phyloP scores from a whole-genome alignment of 1,140 invertebrate species.

The Chrysoperla carnea region DNA sequence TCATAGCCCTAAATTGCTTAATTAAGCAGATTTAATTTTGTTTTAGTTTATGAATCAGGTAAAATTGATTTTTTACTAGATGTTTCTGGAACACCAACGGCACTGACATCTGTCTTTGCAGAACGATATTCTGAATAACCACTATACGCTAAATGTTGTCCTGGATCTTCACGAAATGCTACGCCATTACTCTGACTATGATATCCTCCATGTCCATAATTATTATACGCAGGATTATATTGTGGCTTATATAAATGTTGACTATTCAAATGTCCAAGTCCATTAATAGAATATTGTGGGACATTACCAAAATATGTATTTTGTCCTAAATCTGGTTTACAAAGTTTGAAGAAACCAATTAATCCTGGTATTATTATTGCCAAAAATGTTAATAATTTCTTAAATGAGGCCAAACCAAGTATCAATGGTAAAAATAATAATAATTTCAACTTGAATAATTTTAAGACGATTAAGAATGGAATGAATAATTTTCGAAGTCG shows the following conservation, averaged over 20 bases:
- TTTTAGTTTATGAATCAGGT: constrained; percentile 15
- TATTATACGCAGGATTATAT: constrained; percentile 4
- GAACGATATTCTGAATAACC: constrained; percentile 37
- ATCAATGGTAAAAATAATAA: constrained; percentile 64
- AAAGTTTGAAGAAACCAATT: constrained; percentile 66
- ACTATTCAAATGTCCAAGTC: constrained; percentile 30
- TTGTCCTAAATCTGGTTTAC: constrained; percentile 32
- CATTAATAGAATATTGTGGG: constrained; percentile 41
- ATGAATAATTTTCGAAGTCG: constrained; percentile 67
- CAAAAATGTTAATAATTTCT: constrained; percentile 61
- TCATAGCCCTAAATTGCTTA: no score
- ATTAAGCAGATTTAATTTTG: no score
- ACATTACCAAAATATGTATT: constrained; percentile 26
- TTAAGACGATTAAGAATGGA: constrained; percentile 58
- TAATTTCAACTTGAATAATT: constrained; percentile 68
- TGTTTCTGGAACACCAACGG: constrained; percentile 8
- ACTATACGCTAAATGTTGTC: constrained; percentile 42
- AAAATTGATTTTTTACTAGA: constrained; percentile 19
- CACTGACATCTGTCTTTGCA: constrained; percentile 23
- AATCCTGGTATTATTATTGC: constrained; percentile 55
- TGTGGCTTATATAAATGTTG: constrained; percentile 8
- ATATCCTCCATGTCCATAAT: constrained; percentile 15
- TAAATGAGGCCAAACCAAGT: constrained; percentile 61
- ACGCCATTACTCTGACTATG: constrained; percentile 26
- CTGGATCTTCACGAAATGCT: constrained; percentile 40